Base-by-base conservation (phyloP, 2,888 invertebrate genomes). In the Cremastinae sp. region DNA sequence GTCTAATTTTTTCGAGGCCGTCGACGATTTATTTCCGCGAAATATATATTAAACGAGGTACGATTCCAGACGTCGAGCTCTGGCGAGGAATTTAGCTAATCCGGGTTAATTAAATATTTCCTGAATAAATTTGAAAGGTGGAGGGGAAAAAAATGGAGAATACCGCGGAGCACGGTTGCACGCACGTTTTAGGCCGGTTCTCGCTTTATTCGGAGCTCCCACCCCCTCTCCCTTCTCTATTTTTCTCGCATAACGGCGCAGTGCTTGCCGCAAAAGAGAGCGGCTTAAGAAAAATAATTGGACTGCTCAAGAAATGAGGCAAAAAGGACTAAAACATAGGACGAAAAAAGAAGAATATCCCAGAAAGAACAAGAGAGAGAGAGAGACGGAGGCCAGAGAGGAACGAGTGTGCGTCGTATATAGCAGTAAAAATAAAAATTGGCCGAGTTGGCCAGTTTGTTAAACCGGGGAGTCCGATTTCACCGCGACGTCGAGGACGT, bases 391-490 rank as follows among this genome's bases (percentile, higher is more conserved):
- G 12, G 51, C 43, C 28, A 9, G 43, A 43, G 36, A 18, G 47
- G 38, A 12, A 16, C 43, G 45, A 64, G 53, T 56, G 56, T 54
- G 56, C n/a, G n/a, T n/a, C n/a, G 41, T 47, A 45, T 20, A 70
- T 49, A 45, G 10, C 28, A 54, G 58, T 28, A 70, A 68, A 73
- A 69, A 73, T 64, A 73, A 69, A 72, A 73, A 76, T 69, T 58
- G 51, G 56, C 28, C 68, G 62, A 75, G 68, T 72, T 59, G 76
- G 73, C 76, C 76, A 73, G 71, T 75, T 71, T 53, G 73, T 34
- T 71, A 62, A 62, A 16, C 22, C 56, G 73, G 69, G 65, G 76
- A 77, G 76, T 77, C 73, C 69, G 73, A 77, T 77, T 77, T 77
- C 76, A 73, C 65, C 69, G 75, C 72, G 62, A 47, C 61, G 71